Base-by-base conservation (phyloP, 1,140 invertebrate genomes). In the Drosophila bifasciata region DNA sequence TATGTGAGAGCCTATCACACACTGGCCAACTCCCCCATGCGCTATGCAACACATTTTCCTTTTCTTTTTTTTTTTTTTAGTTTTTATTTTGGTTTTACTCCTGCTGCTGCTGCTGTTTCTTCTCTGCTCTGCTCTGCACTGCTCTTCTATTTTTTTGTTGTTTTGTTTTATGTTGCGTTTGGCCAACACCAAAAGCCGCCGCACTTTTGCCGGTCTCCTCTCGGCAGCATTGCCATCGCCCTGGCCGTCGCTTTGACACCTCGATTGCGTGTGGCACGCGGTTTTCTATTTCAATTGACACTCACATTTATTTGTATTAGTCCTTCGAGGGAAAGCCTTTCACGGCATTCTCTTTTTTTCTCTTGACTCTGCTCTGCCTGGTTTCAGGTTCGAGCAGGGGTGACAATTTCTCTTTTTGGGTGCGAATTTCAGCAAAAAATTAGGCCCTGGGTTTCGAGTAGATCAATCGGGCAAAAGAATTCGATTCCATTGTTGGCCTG, bases 271-370 rank as follows among this genome's bases (percentile, higher is more conserved):
- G 77, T 89, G 77, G 53, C 71, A 66, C 79, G 79, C 84, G 71
- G 83, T 83, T 88, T 86, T 78, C 83, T 83, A 86, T 86, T 86
- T 89, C 79, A 88, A 88, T 89, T 84, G 79, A 60, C 86, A 89
- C 76, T 80, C 53, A 62, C 66, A 78, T 79, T 73, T 78, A 75
- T 67, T 75, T 75, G 69, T 49, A 62, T 59, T 63, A 63, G 71
- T 74, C 58, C 58, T 75, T 75, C 53, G 52, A 75, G 70, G n/a
- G n/a, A n/a, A n/a, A 11, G 8, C 28, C 11, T 36, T 50, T 25
- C 19, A n/a, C 53, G 25, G 57, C 21, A 15, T 7, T 64, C 43
- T 67, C 43, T 62, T 53, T 16, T 21, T 17, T 77, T 52, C 49
- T 53, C 50, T 39, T 45, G 70, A 72, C 89, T 21, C 45, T n/a